Evolutionary conservation across 2,113 vertebrate genomes (phyloP), one percentile per base, ranked within the genome.

Genomic region (Podilymbus podiceps): DNA sequence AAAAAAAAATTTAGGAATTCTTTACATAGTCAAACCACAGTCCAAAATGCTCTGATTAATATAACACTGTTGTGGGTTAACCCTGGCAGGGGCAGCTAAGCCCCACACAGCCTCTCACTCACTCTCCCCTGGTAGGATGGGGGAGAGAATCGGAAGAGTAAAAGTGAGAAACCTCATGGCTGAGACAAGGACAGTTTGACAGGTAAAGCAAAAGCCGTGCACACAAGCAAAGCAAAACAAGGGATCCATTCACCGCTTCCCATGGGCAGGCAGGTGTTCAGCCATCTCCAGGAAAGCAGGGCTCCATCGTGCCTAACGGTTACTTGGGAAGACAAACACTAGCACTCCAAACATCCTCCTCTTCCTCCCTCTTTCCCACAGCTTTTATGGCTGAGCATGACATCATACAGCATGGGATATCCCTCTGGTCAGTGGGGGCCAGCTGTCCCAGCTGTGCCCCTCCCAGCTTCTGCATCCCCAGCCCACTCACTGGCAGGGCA

Each of bases 261-360:
- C 1, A 1, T 9, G 0, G 0, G 0, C 16, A 33, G 24, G 13
- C 3, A 8, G 20, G 18, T 49, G 31, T 58, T 78, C 11, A 77
- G 17, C 30, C 12, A 31, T 35, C 8, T 15, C 9, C 31, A 56
- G 40, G 62, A 56, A 47, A 66, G 15, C 25, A 46, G 40, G 27
- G 8, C 11, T 73, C n/a, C 40, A 40, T 31, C 23, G 23, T 1
- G 2, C 1, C 2, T 59, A 82, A 40, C 18, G 12, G 12, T 75
- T 8, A 15, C 49, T 67, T 86, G n/a, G 21, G 55, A 69, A 78
- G 28, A 69, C 21, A 68, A 63, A 73, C 0, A 3, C 1, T 8
- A 55, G 21, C 12, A 42, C 12, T 30, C 28, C 9, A 8, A 66
- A 69, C 22, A 15, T 46, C 23, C 3, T 4, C 8, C 3, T 19